phyloP scores from a whole-genome alignment of 2,888 invertebrate genomes.

The Pegoplata infirma region DNA sequence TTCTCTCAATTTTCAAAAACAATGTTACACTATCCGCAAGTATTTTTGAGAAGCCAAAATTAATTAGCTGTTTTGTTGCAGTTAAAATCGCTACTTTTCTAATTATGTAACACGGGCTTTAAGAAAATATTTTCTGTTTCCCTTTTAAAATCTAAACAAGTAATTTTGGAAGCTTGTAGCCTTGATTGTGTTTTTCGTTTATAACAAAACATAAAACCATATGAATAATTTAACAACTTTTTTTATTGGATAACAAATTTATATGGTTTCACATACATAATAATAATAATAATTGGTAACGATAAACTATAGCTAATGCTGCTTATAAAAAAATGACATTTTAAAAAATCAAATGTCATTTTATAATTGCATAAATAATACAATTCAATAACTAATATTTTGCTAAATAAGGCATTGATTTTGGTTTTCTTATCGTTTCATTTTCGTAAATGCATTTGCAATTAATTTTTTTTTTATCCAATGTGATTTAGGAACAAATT shows the following conservation, averaged over 20 bases:
- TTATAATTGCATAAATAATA: not conserved
- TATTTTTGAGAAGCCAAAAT: too few species aligned
- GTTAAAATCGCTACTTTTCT: too few species aligned
- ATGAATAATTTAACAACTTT: not conserved
- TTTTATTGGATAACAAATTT: not conserved
- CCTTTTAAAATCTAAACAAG: too few species aligned
- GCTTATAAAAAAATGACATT: slow-evolving; percentile 25
- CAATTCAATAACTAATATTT: slow-evolving; percentile 10
- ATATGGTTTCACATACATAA: not conserved
- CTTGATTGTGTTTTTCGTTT: too few species aligned
- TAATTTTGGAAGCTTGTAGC: too few species aligned
- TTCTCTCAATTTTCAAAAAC: too few species aligned
- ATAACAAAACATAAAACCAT: not conserved
- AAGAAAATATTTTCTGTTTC: too few species aligned
- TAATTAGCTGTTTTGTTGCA: too few species aligned
- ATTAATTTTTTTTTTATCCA: slow-evolving; percentile 30
- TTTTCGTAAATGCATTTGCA: slow-evolving; percentile 48
- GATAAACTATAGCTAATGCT: slow-evolving; percentile 10
- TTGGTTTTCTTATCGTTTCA: slow-evolving; percentile 25
- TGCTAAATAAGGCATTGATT: slow-evolving; percentile 64
- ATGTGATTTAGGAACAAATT: slow-evolving; percentile 15
- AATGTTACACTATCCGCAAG: too few species aligned
- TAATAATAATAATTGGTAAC: slow-evolving; percentile 28
- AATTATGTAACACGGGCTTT: too few species aligned
- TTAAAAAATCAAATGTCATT: slow-evolving; percentile 25